phyloP scores from a whole-genome alignment of 2,113 vertebrate species.

The Antechinus stuartii region DNA sequence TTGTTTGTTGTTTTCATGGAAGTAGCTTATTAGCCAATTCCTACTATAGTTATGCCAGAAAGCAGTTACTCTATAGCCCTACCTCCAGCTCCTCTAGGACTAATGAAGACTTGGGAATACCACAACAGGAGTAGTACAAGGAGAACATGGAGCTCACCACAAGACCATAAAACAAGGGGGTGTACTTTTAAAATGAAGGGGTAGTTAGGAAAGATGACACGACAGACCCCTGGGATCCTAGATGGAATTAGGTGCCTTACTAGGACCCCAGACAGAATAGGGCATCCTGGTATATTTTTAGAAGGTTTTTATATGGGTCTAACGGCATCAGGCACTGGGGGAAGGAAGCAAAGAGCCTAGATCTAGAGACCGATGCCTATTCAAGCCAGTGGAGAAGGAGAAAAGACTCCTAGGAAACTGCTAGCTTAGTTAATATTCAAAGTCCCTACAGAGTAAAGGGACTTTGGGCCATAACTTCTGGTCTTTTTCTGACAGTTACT shows the following conservation, averaged over 20 bases:
- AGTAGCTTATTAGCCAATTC: background rate
- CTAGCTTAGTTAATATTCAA: background rate
- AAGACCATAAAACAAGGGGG: background rate
- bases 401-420: background rate
- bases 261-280: background rate
- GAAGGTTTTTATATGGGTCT: background rate
- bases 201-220: background rate
- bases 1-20: background rate
- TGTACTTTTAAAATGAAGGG: background rate
- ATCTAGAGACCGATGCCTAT: background rate
- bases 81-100: background rate
- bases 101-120: background rate
- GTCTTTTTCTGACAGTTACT: background rate
- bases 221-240: background rate
- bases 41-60: background rate
- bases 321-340: background rate
- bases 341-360: background rate
- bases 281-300: background rate
- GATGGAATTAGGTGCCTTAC: background rate
- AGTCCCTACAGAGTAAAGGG: background rate
- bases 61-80: background rate
- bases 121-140: background rate
- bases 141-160: background rate
- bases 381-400: background rate
- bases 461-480: background rate